Conservation (phyloP, 2,797 vertebrate genomes). For the Chelon auratus region DNA sequence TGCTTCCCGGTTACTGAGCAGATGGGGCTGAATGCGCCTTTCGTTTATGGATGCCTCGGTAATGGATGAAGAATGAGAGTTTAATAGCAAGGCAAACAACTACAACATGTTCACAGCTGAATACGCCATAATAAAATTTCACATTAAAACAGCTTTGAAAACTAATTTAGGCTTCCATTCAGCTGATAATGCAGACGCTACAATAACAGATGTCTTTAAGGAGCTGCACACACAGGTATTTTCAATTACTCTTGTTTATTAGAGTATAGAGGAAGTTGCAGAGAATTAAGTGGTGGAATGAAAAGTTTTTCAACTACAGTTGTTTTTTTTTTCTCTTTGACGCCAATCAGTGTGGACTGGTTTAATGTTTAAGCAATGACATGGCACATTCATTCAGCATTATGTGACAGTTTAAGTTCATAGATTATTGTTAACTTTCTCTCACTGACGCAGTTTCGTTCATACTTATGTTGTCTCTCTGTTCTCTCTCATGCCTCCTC, state of each 20-base stretch:
- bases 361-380: no score
- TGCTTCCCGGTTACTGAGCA: constrained; percentile 16
- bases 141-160: constrained; percentile 14
- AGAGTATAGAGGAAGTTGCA: no score
- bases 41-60: constrained; percentile 24
- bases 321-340: no score
- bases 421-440: no score
- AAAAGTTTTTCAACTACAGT: no score
- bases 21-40: constrained; percentile 21
- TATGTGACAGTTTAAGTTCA: no score
- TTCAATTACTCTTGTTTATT: background rate
- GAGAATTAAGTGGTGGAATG: no score
- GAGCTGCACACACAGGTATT: background rate
- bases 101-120: constrained; percentile 12
- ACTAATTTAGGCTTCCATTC: background rate
- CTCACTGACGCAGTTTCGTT: no score
- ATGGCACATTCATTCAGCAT: no score
- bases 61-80: constrained; percentile 18
- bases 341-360: no score
- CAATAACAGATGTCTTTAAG: background rate
- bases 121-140: background rate
- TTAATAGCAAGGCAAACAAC: constrained; percentile 25
- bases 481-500: no score
- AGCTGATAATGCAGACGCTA: constrained; percentile 12
- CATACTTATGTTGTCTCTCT: no score